Conservation (phyloP, 2,888 invertebrate species). For the Zootermopsis nevadensis region DNA sequence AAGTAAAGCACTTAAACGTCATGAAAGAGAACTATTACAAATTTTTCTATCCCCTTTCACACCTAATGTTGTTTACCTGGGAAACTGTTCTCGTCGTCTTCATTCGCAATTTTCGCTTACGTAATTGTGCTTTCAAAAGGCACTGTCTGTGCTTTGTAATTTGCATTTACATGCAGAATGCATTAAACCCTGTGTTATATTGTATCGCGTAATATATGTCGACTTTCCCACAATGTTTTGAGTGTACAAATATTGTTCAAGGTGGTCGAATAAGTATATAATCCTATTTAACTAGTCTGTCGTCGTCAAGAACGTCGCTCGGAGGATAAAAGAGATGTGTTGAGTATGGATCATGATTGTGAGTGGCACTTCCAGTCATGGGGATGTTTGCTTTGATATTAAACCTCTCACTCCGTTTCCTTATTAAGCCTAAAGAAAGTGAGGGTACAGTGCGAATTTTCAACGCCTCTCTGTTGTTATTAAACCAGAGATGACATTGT, state of each 20-base stretch:
- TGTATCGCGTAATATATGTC: neutral
- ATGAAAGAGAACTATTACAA: neutral
- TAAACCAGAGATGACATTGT: neutral
- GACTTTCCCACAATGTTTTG: neutral
- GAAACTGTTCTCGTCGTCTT: neutral
- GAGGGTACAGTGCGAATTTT: neutral
- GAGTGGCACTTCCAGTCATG: neutral
- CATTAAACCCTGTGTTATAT: conserved; percentile 1
- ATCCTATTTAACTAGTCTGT: conserved; percentile 4
- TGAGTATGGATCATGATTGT: neutral
- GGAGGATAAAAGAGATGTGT: too few relatives aligned
- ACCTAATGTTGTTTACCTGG: neutral
- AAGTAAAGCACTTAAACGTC: too few relatives aligned
- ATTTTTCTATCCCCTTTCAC: neutral
- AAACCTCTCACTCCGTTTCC: neutral
- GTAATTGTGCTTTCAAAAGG: conserved; percentile 16
- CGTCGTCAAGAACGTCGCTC: too few relatives aligned
- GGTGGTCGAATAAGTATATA: neutral
- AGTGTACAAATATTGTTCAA: conserved; percentile 5
- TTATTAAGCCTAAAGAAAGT: neutral
- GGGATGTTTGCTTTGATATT: neutral
- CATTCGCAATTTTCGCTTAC: neutral
- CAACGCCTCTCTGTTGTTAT: neutral
- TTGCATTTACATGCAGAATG: conserved; percentile 23
- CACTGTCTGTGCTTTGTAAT: neutral